Evolutionary conservation across 2,888 invertebrate species (phyloP), one percentile per base, ranked within the genome.

Genomic region (Watsonalla cultraria): DNA sequence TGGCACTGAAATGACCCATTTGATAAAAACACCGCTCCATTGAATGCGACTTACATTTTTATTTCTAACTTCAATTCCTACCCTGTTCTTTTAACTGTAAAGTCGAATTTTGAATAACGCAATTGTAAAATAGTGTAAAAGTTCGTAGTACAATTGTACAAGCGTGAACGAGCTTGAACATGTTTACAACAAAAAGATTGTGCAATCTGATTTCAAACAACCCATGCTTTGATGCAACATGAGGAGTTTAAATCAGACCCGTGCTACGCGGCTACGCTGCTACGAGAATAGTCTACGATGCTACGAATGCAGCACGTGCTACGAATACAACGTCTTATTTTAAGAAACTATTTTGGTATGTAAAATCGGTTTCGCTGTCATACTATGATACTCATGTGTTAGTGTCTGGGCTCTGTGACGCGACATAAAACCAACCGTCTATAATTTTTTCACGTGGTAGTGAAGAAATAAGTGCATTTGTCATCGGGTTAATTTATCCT

Each of bases 1-100:
- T 54, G 54, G 52, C 47, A 45, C 51, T 51, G 57, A 52, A 55
- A 55, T 51, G 55, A 51, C 54, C 51, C 53, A 51, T 53, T 57
- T 57, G 57, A 57, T 57, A 57, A 57, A 49, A 49, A 49, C 49
- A 49, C 37, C 37, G 49, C 49, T 9, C 37, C 14, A 37, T 49
- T 49, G 49, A 39, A 49, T 39, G 49, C 37, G 37, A 49, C 49
- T 13, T 39, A 15, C n/a, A 37, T 13, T 15, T 14, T 15, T 15
- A 37, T 15, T 11, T 15, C 6, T 48, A 5, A 37, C 14, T 49
- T 37, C 15, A 49, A 33, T 49, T 15, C 15, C 49, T 9, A 49
- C 49, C 37, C 15, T 49, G 37, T 14, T 6, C 8, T 37, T 9
- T 11, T 2, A 0, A 9, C 2, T 9, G 8, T 37, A 49, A 14